phyloP scores from a whole-genome alignment of 2,113 vertebrate genomes.

The Hydrolagus affinis region DNA sequence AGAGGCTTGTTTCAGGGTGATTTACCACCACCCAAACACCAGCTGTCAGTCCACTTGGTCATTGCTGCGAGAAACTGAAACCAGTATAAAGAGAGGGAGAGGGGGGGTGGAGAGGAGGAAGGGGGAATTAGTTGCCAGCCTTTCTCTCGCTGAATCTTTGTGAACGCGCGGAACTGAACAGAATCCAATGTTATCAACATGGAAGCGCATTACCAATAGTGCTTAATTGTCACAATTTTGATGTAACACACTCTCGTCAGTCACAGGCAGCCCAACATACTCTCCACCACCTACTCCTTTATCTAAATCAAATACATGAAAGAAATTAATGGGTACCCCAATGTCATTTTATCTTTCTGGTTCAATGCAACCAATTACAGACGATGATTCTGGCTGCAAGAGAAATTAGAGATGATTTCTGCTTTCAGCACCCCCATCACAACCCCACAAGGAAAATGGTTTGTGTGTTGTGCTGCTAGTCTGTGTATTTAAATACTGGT shows the following conservation, averaged over 20 bases:
- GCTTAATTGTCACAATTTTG: neutral
- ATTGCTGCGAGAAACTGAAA: slow-evolving; percentile 56
- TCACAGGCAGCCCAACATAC: too few relatives aligned
- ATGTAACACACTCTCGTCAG: neutral
- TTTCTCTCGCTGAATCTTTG: slow-evolving; percentile 17
- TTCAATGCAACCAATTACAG: neutral
- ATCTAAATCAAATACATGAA: neutral
- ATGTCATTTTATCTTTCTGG: neutral
- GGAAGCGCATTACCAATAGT: neutral
- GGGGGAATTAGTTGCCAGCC: slow-evolving; percentile 7
- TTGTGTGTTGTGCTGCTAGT: slow-evolving; percentile 5
- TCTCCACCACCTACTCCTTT: neutral
- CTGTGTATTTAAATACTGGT: slow-evolving; percentile 18
- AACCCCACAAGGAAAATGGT: neutral
- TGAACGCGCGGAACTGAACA: neutral
- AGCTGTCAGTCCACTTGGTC: slow-evolving; percentile 67
- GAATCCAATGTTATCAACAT: neutral
- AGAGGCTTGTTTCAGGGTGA: slow-evolving; percentile 89
- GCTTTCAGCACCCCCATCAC: neutral
- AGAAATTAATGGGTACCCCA: neutral
- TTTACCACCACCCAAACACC: slow-evolving; percentile 98
- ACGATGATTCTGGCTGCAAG: neutral
- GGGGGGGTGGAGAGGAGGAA: neutral
- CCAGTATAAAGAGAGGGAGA: slow-evolving; percentile 25
- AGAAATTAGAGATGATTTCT: neutral